These are phyloP conservation scores for Eriocheir sinensis DNA, from an alignment of 1,140 invertebrate genomes.

Conservation along the genomic window DNA sequence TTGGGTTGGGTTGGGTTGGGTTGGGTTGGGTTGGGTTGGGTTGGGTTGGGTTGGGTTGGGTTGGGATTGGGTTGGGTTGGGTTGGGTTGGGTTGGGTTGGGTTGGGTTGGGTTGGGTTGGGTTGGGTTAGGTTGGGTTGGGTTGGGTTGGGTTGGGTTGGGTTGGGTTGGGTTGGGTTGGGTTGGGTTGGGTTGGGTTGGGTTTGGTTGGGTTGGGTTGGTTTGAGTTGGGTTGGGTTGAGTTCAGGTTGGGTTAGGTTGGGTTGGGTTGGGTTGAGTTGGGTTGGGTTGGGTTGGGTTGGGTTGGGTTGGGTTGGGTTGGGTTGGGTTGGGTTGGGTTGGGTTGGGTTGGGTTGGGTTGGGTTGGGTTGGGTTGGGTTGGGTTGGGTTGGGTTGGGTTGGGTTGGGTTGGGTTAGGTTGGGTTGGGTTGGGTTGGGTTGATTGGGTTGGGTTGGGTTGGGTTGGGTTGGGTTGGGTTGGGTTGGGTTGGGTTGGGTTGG, in stretches of 20 bases:
- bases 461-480: slow-evolving; percentile 40
- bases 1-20: too few relatives aligned
- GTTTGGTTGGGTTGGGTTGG: too few relatives aligned
- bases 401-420: background rate
- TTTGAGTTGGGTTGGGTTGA: background rate
- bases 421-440: slow-evolving; percentile 42
- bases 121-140: slow-evolving; percentile 37
- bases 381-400: too few relatives aligned
- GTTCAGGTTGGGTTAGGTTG: slow-evolving; percentile 35
- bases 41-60: too few relatives aligned
- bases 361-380: too few relatives aligned
- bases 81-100: slow-evolving; percentile 42
- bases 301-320: slow-evolving; percentile 29
- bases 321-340: slow-evolving; percentile 23
- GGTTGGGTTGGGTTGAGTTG: slow-evolving; percentile 36
- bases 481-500: slow-evolving; percentile 37
- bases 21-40: too few relatives aligned
- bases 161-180: slow-evolving; percentile 40
- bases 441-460: slow-evolving; percentile 34
- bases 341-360: slow-evolving; percentile 32
- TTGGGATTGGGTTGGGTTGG: slow-evolving; percentile 7
- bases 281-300: slow-evolving; percentile 42
- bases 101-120: slow-evolving; percentile 42
- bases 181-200: slow-evolving; percentile 31
- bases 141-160: slow-evolving; percentile 40